These are phyloP conservation scores for Sphenopsis melanotis DNA, from an alignment of 2,797 vertebrate genomes.

Conservation along the genomic window DNA sequence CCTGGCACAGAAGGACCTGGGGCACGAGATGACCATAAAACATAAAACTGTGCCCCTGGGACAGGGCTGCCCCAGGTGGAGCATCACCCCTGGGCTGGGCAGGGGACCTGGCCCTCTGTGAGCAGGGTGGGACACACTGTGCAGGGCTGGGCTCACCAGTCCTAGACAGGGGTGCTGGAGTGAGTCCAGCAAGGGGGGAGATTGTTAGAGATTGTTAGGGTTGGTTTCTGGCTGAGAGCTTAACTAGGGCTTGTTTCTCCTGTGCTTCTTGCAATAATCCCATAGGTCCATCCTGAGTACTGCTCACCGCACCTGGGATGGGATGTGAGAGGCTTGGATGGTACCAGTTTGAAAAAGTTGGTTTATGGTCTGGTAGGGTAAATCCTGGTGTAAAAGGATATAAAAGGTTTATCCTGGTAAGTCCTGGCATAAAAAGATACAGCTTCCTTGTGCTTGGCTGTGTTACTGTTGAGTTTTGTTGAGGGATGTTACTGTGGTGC, in stretches of 20 bases:
- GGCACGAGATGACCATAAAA: background rate
- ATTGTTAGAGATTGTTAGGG: background rate
- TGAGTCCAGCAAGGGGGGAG: background rate
- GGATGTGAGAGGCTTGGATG: background rate
- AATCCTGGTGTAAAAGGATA: background rate
- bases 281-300: background rate
- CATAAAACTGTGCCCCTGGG: background rate
- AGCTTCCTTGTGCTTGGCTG: background rate
- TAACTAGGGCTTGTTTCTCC: background rate
- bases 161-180: rapidly evolving
- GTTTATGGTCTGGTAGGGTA: background rate
- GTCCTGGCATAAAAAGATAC: background rate
- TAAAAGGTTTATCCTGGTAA: background rate
- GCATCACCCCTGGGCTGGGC: no score
- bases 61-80: background rate
- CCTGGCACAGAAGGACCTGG: background rate
- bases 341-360: background rate
- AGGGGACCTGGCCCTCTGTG: background rate
- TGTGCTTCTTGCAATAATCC: background rate
- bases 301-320: background rate
- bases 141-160: background rate
- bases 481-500: background rate
- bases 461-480: background rate
- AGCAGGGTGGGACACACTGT: background rate
- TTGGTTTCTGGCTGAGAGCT: background rate